Conservation (phyloP, 2,113 vertebrate species). For the Gymnarchus niloticus region DNA sequence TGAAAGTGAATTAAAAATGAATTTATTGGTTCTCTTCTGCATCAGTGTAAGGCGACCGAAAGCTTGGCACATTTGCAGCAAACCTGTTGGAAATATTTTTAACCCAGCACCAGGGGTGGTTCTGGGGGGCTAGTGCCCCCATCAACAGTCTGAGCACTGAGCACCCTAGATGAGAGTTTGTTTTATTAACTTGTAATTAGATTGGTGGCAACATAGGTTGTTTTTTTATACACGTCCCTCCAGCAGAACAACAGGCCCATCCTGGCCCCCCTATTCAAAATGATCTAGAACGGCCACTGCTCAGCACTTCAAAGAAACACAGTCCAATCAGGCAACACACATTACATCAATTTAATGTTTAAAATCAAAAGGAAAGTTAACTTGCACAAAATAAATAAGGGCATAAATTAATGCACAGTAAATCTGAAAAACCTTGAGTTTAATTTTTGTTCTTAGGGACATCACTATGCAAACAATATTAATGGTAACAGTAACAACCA, state of each 20-base stretch:
- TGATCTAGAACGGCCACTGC: too few relatives aligned
- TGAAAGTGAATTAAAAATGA: neutral
- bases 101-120: too few relatives aligned
- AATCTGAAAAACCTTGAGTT: neutral
- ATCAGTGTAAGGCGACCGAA: neutral
- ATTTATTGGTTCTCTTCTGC: neutral
- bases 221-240: too few relatives aligned
- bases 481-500: neutral
- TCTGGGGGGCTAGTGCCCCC: too few relatives aligned
- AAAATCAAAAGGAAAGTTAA: neutral
- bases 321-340: neutral
- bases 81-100: neutral
- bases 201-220: too few relatives aligned
- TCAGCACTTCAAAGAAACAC: neutral
- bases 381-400: neutral
- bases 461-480: neutral
- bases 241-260: too few relatives aligned
- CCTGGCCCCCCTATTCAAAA: too few relatives aligned
- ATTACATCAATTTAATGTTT: slow-evolving; percentile 6
- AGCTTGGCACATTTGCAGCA: neutral
- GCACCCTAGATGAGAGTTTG: too few relatives aligned
- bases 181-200: too few relatives aligned
- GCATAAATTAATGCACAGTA: neutral
- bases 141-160: too few relatives aligned
- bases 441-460: slow-evolving; percentile 6